A percentile compares a stretch with the other conserved stretches of the same genome.
These are phyloP conservation scores for Aethes cnicana DNA, from an alignment of 2,888 invertebrate genomes.

Conservation along the genomic window DNA sequence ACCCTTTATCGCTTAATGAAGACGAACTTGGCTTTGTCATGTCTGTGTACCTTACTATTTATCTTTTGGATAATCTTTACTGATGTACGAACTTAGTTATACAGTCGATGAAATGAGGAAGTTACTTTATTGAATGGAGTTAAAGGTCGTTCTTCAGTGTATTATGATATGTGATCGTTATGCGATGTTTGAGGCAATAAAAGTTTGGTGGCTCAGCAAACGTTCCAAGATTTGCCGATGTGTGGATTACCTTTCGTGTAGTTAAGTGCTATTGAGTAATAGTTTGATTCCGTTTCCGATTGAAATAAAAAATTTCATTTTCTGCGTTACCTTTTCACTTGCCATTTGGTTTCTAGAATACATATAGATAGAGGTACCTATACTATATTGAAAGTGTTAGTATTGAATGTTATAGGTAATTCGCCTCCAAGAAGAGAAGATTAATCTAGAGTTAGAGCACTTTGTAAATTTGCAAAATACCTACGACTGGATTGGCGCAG, in stretches of 20 bases:
- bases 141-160: background rate
- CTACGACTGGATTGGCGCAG: too few relatives aligned
- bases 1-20: slow-evolving; percentile 30
- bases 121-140: background rate
- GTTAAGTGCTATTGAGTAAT: slow-evolving; percentile 12
- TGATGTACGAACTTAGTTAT: background rate
- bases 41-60: slow-evolving; percentile 28
- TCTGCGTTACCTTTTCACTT: too few relatives aligned
- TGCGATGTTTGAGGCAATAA: slow-evolving; percentile 9
- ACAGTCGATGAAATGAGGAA: background rate
- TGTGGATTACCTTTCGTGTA: slow-evolving; percentile 5
- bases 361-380: too few relatives aligned
- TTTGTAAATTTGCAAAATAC: too few relatives aligned
- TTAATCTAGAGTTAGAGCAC: too few relatives aligned
- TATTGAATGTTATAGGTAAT: too few relatives aligned
- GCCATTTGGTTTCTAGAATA: too few relatives aligned
- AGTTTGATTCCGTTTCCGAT: background rate
- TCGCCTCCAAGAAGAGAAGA: too few relatives aligned
- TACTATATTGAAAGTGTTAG: too few relatives aligned
- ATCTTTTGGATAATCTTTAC: slow-evolving; percentile 25
- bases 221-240: slow-evolving; percentile 18
- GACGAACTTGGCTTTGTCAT: slow-evolving; percentile 26
- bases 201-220: slow-evolving; percentile 12
- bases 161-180: background rate
- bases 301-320: too few relatives aligned